Evolutionary conservation across 2,888 invertebrate genomes (phyloP).

Genomic region (Oxyteleia sp.): DNA sequence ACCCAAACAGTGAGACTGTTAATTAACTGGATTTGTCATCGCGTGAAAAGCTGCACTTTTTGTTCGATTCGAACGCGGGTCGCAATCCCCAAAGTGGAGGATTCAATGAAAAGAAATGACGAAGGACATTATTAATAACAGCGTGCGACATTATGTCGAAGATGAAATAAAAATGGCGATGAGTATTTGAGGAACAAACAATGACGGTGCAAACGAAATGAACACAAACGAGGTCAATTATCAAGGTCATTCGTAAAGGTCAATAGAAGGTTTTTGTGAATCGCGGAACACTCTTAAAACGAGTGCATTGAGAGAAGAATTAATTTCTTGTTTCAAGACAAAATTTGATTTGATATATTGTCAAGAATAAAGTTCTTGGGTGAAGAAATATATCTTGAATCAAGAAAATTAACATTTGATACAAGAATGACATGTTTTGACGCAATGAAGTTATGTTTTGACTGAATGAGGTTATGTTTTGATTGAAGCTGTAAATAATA

Average conservation of each 20-base stretch:
- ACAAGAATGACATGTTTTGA: too few relatives aligned
- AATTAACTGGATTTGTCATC: slow-evolving; percentile 84
- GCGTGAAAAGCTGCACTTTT: slow-evolving; percentile 77
- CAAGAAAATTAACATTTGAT: too few relatives aligned
- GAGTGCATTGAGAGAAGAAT: too few relatives aligned
- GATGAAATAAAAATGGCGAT: slow-evolving; percentile 11
- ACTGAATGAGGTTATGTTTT: too few relatives aligned
- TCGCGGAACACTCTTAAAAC: too few relatives aligned
- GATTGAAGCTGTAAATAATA: too few relatives aligned
- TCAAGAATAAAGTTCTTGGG: too few relatives aligned
- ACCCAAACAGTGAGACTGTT: slow-evolving; percentile 74
- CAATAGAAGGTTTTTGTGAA: too few relatives aligned
- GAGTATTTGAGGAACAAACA: slow-evolving; percentile 22
- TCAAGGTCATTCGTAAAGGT: not conserved
- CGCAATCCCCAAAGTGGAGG: slow-evolving; percentile 24
- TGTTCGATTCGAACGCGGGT: slow-evolving; percentile 35
- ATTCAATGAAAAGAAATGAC: slow-evolving; percentile 43
- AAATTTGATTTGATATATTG: too few relatives aligned
- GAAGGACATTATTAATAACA: slow-evolving; percentile 53
- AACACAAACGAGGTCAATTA: not conserved
- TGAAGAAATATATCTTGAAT: too few relatives aligned
- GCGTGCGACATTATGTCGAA: slow-evolving; percentile 28
- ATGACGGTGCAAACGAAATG: not conserved
- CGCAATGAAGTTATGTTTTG: too few relatives aligned
- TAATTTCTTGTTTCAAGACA: too few relatives aligned